Conservation (phyloP, 2,797 vertebrate species). For the Masticophis lateralis region DNA sequence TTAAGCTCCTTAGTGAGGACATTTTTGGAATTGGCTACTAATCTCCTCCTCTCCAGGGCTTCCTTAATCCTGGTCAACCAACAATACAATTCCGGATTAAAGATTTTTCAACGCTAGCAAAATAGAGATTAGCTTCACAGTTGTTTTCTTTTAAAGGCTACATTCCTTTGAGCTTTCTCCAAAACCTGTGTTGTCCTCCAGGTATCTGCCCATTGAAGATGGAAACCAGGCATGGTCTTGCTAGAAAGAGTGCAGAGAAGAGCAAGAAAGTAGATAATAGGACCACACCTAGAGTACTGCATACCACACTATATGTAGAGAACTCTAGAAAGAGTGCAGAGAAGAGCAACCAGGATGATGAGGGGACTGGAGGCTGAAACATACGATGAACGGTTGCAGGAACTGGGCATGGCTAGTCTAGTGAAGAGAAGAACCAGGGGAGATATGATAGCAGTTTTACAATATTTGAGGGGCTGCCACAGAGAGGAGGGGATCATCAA, state of each 20-base stretch:
- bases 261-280: background rate
- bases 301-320: too few species aligned
- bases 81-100: background rate
- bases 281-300: too few species aligned
- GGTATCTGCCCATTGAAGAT: too few species aligned
- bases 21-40: slow-evolving; percentile 4
- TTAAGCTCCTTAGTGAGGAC: background rate
- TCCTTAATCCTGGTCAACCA: slow-evolving; percentile 12
- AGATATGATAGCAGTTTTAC: too few species aligned
- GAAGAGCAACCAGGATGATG: too few species aligned
- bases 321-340: background rate
- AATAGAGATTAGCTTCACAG: background rate
- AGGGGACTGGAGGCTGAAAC: too few species aligned
- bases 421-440: too few species aligned
- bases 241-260: background rate
- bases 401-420: too few species aligned
- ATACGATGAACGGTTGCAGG: too few species aligned
- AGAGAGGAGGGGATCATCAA: too few species aligned
- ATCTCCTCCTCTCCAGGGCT: background rate
- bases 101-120: background rate
- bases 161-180: background rate
- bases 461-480: too few species aligned
- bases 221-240: background rate
- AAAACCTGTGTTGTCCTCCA: background rate
- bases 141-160: background rate